Evolutionary conservation across 2,797 vertebrate species (phyloP).

Genomic region (Morus bassanus): DNA sequence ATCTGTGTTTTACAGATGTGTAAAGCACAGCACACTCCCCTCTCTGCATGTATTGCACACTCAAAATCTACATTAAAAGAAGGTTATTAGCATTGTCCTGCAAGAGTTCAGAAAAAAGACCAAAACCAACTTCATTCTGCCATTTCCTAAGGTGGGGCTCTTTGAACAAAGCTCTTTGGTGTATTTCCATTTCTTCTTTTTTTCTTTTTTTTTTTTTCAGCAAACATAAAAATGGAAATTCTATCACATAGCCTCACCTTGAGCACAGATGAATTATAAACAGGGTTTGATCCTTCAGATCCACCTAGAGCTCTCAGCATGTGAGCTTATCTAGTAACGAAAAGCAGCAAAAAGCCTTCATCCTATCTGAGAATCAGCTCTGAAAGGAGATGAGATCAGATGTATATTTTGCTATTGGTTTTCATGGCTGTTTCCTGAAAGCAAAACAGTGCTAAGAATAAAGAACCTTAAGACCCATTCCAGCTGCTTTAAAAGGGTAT

Average conservation of each 20-base stretch:
- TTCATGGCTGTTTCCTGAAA: slow-evolving; percentile 38
- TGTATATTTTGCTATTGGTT: slow-evolving; percentile 19
- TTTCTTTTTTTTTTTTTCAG: background rate
- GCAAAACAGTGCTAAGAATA: slow-evolving; percentile 39
- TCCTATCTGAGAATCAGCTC: slow-evolving; percentile 52
- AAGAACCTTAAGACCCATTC: slow-evolving; percentile 26
- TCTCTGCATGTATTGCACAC: background rate
- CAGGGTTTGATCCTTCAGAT: slow-evolving; percentile 63
- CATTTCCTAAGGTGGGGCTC: slow-evolving; percentile 28
- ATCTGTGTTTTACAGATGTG: background rate
- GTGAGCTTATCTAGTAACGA: slow-evolving; percentile 61
- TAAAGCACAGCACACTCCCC: background rate
- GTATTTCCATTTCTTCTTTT: slow-evolving; percentile 12
- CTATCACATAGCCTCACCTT: slow-evolving; percentile 57
- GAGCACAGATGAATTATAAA: slow-evolving; percentile 63
- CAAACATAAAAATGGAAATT: slow-evolving; percentile 65
- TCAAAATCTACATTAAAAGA: slow-evolving; percentile 20
- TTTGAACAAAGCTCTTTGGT: slow-evolving; percentile 52
- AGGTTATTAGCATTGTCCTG: slow-evolving; percentile 24
- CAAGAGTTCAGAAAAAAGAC: slow-evolving; percentile 24
- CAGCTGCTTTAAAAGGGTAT: slow-evolving; percentile 6
- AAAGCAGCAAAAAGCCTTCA: slow-evolving; percentile 58
- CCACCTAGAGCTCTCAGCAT: slow-evolving; percentile 55
- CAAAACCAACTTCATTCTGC: slow-evolving; percentile 24
- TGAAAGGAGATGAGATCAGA: slow-evolving; percentile 59